These are phyloP conservation scores for Orthosia gothica DNA, from an alignment of 2,888 invertebrate species.

Conservation along the genomic window DNA sequence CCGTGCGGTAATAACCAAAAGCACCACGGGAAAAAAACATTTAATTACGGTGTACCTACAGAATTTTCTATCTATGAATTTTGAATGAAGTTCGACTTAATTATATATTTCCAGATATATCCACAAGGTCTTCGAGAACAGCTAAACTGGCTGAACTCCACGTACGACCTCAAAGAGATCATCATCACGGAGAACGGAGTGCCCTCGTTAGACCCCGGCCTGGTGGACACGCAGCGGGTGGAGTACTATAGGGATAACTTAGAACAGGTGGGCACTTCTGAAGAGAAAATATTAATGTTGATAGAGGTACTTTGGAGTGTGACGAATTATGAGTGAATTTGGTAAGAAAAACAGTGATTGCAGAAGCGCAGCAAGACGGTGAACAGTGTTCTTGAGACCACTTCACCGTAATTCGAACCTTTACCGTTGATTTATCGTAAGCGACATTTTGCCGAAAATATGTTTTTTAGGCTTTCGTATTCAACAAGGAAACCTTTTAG, in stretches of 20 bases:
- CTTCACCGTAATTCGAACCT: neutral
- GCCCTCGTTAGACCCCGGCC: conserved; percentile 60
- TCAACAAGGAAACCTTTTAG: no score
- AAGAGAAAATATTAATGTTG: no score
- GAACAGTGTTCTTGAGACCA: neutral
- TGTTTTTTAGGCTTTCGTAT: no score
- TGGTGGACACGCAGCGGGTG: conserved; percentile 75
- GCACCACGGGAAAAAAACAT: no score
- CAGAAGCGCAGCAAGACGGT: neutral
- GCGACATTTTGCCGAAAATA: no score
- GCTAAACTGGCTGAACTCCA: conserved; percentile 81
- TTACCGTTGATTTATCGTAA: no score
- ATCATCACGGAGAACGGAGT: conserved; percentile 88
- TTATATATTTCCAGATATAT: conserved; percentile 54
- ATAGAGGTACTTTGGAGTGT: no score
- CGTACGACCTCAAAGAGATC: conserved; percentile 82
- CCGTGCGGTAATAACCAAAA: no score
- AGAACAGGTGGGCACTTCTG: conserved; percentile 67
- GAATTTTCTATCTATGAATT: no score
- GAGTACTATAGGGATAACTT: conserved; percentile 70
- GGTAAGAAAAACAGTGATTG: neutral
- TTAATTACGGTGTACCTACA: no score
- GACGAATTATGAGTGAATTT: neutral
- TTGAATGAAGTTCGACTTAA: no score
- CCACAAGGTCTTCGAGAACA: conserved; percentile 84